Evolutionary conservation across 2,113 vertebrate genomes (phyloP), one percentile per base, ranked within the genome.

Genomic region (Tylochromis polylepis): DNA sequence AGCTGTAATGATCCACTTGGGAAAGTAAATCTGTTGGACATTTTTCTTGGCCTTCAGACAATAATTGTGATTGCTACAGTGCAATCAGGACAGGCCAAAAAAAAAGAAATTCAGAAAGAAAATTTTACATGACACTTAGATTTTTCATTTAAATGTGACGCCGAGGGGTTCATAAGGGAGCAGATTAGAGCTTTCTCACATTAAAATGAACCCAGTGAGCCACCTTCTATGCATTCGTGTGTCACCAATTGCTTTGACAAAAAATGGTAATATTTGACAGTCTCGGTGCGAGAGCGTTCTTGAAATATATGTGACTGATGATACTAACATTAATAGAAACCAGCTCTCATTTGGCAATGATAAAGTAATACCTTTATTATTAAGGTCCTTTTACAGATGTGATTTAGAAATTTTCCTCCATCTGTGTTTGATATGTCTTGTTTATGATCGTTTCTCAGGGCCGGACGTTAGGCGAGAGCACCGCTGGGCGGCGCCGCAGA

Each of bases 391-490:
- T 77, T 31, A 1, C 31, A 1, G 0, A 51, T 29, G 46, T 51
- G 24, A 77, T 31, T 31, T 51, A 77, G 43, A 31, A n/a, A 31
- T 20, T 51, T 77, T 29, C 0, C 67, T 51, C 4, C 10, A 77
- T 77, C 70, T 77, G 8, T 51, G 0, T 77, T 53, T 77, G 72
- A 77, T 53, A 6, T n/a, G 18, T 46, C 0, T 1, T 49, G 18
- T 29, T 59, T 29, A 31, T 49, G 22, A 29, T 60, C 27, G 2
- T 84, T 18, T 78, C 14, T 55, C 83, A 99, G 98, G 98, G 98
- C 6, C 97, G 97, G n/a, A 97, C 98, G 0, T 83, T 97, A 56
- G 97, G 94, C 56, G 98, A 98, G 11, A 93, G 95, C 89, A 95
- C 96, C 16, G 92, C 96, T 0, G 87, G 97, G 70, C 95, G 94